phyloP scores from a whole-genome alignment of 2,797 vertebrate genomes.

The Heterohyrax brucei region DNA sequence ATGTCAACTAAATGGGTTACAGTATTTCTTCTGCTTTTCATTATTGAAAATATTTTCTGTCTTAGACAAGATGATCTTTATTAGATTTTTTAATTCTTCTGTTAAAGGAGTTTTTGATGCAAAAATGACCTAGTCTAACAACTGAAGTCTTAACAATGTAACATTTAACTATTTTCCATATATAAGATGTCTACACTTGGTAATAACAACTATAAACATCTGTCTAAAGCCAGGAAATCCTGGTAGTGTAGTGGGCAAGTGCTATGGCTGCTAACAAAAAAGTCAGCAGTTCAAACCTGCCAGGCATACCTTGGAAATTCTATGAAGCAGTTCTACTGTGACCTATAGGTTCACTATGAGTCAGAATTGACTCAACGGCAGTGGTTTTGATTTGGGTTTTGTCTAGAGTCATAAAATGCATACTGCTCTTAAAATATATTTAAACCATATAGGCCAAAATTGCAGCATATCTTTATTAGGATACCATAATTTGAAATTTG shows the following conservation, averaged over 20 bases:
- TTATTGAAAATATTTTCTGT: conserved; percentile 15
- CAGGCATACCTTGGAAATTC: too few species aligned
- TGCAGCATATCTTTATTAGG: background rate
- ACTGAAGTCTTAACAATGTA: conserved; percentile 10
- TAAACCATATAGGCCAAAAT: background rate
- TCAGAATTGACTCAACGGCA: too few species aligned
- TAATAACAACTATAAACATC: too few species aligned
- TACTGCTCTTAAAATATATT: background rate
- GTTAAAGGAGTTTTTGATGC: conserved; percentile 5
- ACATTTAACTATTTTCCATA: background rate
- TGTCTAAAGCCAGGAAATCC: conserved; percentile 28
- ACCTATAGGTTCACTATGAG: too few species aligned
- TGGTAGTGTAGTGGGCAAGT: too few species aligned
- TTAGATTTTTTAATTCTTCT: conserved; percentile 41
- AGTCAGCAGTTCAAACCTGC: too few species aligned
- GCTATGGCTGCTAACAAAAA: too few species aligned
- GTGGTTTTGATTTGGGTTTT: too few species aligned
- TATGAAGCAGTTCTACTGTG: too few species aligned
- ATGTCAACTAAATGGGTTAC: background rate
- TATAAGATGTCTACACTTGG: background rate
- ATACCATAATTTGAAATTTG: background rate
- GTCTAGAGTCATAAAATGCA: background rate
- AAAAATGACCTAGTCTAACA: background rate
- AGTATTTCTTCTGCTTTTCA: background rate
- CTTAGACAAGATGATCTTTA: conserved; percentile 50